Evolutionary conservation across 2,888 invertebrate genomes (phyloP).

Genomic region (Ametastegia equiseti): DNA sequence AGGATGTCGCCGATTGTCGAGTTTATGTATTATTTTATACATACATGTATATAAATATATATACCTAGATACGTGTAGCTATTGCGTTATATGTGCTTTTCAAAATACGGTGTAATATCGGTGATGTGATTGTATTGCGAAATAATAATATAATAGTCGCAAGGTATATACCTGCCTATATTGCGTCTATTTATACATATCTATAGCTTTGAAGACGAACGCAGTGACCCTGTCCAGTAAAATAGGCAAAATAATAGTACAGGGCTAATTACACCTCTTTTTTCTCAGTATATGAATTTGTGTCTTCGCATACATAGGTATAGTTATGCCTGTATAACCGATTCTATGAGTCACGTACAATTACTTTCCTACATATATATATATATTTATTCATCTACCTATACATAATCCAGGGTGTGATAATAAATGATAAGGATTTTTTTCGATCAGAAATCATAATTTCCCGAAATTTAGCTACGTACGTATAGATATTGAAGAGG

Average conservation of each 20-base stretch:
- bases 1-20: slow-evolving; percentile 46
- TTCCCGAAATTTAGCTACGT: too few species aligned
- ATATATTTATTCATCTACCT: too few species aligned
- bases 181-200: too few species aligned
- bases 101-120: slow-evolving; percentile 4
- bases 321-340: too few species aligned
- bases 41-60: too few species aligned
- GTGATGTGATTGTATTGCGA: not conserved
- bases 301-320: not conserved
- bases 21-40: too few species aligned
- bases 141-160: not conserved
- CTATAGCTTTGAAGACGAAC: not conserved
- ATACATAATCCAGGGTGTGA: too few species aligned
- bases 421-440: too few species aligned
- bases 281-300: not conserved
- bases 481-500: too few species aligned
- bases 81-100: not conserved
- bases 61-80: not conserved
- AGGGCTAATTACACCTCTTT: not conserved
- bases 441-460: too few species aligned
- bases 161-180: not conserved
- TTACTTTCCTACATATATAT: too few species aligned
- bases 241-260: too few species aligned
- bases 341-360: not conserved
- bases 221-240: slow-evolving; percentile 5